Base-by-base conservation (phyloP, 30 jellyfish, hydroid and myxozoan species). In the Cassiopea xamachana region DNA sequence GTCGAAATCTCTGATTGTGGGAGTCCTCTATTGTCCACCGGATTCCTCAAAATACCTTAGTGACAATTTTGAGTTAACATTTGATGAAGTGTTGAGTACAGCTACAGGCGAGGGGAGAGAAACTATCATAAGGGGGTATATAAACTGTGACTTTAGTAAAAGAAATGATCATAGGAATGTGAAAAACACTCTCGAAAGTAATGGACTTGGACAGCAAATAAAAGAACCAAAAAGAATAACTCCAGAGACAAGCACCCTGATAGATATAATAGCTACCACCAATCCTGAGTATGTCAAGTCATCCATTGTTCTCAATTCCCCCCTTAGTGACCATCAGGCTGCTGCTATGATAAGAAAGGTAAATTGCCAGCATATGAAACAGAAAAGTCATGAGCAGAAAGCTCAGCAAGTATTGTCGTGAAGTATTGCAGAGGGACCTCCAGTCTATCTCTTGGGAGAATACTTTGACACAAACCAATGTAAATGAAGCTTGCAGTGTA, bases 291-390 rank as follows among this genome's bases (percentile, higher is more conserved):
- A 89, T 89, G 86, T 67, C 79, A 80, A 89, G 85, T 89, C 87
- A 89, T 78, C 91, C 85, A 87, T 80, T 89, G 91, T 79, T 77
- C 87, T 89, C 80, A 59, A 87, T 71, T 89, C 91, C 68, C 85
- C 97, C 79, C 70, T 91, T 70, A 91, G 97, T 85, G 96, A 85
- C 81, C 97, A 85, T 60, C 82, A 69, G 75, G 73, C 14, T 83
- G 73, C 48, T 4, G 86, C 86, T 44, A 49, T 77, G 73, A 51
- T 77, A 77, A 77, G 86, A 19, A 77, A 77, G 44, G 48, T 72
- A 46, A 90, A 90, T 77, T 90, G 90, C 58, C 90, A 82, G 76
- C 94, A 91, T 55, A 61, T 70, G 64, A 89, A 71, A 44, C 79
- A 64, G 93, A 48, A 90, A 82, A 82, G 51, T 73, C 48, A 85